These are phyloP conservation scores for Triops longicaudatus DNA, from an alignment of 1,140 invertebrate genomes.

Conservation along the genomic window DNA sequence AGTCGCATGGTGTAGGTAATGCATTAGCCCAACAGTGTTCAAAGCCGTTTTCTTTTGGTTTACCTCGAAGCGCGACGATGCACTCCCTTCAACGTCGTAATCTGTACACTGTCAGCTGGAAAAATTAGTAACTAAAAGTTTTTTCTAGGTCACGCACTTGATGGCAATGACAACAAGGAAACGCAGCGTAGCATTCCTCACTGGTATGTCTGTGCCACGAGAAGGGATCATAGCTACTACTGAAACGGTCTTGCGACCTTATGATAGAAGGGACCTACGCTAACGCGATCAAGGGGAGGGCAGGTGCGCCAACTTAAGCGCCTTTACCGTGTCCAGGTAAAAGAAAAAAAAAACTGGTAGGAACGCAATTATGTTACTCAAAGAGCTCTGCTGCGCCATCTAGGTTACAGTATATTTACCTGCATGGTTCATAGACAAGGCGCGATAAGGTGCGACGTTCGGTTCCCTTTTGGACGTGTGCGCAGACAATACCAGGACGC, in stretches of 20 bases:
- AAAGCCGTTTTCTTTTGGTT: too few relatives aligned
- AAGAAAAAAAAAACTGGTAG: constrained; percentile 41
- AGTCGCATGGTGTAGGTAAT: too few relatives aligned
- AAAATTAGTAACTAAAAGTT: neutral
- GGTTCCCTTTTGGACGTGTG: neutral
- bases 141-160: neutral
- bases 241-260: neutral
- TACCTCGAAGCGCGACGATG: too few relatives aligned
- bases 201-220: neutral
- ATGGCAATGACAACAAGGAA: neutral
- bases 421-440: neutral
- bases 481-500: neutral
- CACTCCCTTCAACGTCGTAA: too few relatives aligned
- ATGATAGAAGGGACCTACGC: constrained; percentile 41
- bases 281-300: constrained; percentile 54
- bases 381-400: neutral
- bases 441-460: neutral
- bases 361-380: constrained; percentile 38
- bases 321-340: neutral
- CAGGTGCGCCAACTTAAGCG: constrained; percentile 32
- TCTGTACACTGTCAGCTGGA: too few relatives aligned
- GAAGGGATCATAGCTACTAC: neutral
- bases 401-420: neutral
- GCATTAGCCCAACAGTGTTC: too few relatives aligned
- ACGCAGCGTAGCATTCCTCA: neutral